phyloP scores from a whole-genome alignment of 2,888 invertebrate genomes.

The Anaspis maculata region DNA sequence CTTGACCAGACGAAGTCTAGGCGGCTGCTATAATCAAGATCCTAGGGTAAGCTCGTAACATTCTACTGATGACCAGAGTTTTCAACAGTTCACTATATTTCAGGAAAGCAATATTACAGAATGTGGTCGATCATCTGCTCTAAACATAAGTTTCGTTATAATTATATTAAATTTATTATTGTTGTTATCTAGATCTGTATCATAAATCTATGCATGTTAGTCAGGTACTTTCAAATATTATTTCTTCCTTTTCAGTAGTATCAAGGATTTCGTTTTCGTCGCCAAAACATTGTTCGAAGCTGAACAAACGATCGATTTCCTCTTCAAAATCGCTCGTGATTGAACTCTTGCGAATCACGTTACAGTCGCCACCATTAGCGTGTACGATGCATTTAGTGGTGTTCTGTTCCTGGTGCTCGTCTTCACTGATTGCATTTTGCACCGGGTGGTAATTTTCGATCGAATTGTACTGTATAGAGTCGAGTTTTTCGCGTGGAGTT shows the following conservation, averaged over 20 bases:
- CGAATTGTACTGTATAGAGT: constrained; percentile 18
- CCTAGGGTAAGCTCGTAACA: constrained; percentile 50
- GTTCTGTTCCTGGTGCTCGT: constrained; percentile 3
- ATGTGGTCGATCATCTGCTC: constrained; percentile 33
- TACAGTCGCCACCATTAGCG: constrained; percentile 6
- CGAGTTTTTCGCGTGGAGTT: constrained; percentile 27
- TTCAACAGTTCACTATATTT: too few species aligned
- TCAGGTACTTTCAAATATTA: too few species aligned
- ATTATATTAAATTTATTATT: constrained; percentile 1
- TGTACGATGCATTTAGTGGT: too few species aligned
- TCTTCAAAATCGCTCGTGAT: constrained; percentile 3
- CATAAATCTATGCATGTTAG: constrained; percentile 2
- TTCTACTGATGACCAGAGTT: too few species aligned
- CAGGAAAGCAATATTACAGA: constrained; percentile 44
- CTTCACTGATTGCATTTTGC: constrained; percentile 9
- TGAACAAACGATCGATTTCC: not conserved
- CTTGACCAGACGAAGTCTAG: constrained; percentile 57
- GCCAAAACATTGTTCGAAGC: not conserved
- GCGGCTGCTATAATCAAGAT: constrained; percentile 71
- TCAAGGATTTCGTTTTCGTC: not conserved
- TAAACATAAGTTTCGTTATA: constrained; percentile 4
- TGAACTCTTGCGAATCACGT: constrained; percentile 2
- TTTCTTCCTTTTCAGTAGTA: not conserved
- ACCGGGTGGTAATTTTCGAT: constrained; percentile 9
- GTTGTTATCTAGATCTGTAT: not conserved